Evolutionary conservation across 2,797 vertebrate species (phyloP).

Genomic region (Carduelis carduelis): DNA sequence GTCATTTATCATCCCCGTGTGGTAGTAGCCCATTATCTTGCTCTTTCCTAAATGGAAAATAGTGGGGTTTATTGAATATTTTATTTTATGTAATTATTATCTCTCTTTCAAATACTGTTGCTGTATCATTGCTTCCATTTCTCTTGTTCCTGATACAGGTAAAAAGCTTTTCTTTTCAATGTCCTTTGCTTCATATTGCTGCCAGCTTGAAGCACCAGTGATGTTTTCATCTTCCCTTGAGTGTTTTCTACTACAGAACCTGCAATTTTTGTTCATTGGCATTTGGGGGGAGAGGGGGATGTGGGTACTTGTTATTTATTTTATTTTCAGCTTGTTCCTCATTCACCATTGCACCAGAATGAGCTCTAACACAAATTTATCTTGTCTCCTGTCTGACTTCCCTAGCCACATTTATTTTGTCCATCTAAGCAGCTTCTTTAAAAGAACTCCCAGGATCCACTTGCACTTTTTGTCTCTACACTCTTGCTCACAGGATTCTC

Average conservation of each 20-base stretch:
- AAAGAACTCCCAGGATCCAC: background rate
- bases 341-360: background rate
- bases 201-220: background rate
- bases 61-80: background rate
- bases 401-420: background rate
- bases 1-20: background rate
- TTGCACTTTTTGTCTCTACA: background rate
- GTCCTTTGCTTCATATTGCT: background rate
- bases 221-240: background rate
- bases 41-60: conserved; percentile 1
- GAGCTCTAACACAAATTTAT: background rate
- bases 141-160: background rate
- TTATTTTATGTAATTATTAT: background rate
- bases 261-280: background rate
- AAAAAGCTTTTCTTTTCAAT: background rate
- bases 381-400: background rate
- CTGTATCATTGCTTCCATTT: background rate
- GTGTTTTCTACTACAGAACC: background rate
- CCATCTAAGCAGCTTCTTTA: background rate
- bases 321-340: background rate
- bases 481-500: background rate
- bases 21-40: background rate
- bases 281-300: background rate
- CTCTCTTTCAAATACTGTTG: background rate
- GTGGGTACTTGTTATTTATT: background rate